Evolutionary conservation across 1,140 invertebrate genomes (phyloP).

Genomic region (Muscidifurax raptorellus): DNA sequence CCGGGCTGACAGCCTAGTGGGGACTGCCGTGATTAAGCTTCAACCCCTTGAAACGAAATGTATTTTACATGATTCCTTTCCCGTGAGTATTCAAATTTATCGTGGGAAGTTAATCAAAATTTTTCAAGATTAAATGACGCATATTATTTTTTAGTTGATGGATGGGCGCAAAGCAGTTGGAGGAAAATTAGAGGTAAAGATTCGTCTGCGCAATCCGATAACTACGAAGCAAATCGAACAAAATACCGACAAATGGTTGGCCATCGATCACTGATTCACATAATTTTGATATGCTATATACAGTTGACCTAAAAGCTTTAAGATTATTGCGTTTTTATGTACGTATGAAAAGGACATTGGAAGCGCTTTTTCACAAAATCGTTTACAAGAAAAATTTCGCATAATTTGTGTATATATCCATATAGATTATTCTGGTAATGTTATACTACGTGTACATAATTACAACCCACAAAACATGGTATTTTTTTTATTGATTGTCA

Average conservation of each 20-base stretch:
- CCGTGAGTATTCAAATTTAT: constrained; percentile 81
- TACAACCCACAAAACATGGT: not conserved
- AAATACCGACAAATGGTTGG: constrained; percentile 94
- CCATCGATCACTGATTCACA: constrained; percentile 78
- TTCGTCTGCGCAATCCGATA: constrained; percentile 94
- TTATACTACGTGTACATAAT: not conserved
- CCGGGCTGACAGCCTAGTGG: constrained; percentile 89
- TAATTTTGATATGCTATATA: not conserved
- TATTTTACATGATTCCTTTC: constrained; percentile 91
- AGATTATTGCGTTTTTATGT: not conserved
- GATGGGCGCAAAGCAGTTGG: constrained; percentile 91
- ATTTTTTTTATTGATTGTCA: not conserved
- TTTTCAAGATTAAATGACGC: not conserved
- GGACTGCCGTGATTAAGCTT: constrained; percentile 89
- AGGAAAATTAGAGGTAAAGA: constrained; percentile 93
- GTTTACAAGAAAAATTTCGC: not conserved
- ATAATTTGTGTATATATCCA: not conserved
- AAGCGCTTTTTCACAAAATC: not conserved
- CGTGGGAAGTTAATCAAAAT: not conserved
- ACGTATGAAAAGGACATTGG: not conserved
- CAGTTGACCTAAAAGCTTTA: constrained; percentile 9
- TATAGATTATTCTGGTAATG: not conserved
- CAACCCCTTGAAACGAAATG: constrained; percentile 90
- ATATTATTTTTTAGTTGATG: constrained; percentile 80
- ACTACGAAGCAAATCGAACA: constrained; percentile 92